These are phyloP conservation scores for Sebastes hopkinsi DNA, from an alignment of 2,797 vertebrate genomes.

Conservation along the genomic window DNA sequence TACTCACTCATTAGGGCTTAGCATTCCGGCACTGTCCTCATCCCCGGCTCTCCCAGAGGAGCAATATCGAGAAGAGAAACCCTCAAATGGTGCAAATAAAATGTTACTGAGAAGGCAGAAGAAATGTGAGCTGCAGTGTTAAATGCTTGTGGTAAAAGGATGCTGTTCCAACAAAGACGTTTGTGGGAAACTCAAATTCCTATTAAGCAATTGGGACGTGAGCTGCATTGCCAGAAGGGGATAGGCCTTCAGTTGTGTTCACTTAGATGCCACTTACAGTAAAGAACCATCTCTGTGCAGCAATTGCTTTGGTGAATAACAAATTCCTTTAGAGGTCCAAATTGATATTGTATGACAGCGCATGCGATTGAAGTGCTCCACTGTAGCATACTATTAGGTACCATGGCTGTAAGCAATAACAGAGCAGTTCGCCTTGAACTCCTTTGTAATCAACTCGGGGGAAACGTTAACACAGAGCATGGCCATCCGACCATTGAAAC, in stretches of 20 bases:
- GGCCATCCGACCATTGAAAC: slow-evolving; percentile 66
- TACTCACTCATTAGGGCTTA: slow-evolving; percentile 59
- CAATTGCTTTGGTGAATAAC: slow-evolving; percentile 56
- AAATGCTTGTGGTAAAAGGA: slow-evolving; percentile 67
- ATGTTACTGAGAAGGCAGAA: slow-evolving; percentile 58
- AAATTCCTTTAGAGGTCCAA: slow-evolving; percentile 62
- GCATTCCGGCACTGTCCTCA: slow-evolving; percentile 38
- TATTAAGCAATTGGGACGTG: slow-evolving; percentile 68
- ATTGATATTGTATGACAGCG: slow-evolving; percentile 72
- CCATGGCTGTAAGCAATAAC: slow-evolving; percentile 69
- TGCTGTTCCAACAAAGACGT: slow-evolving; percentile 61
- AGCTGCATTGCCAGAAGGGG: slow-evolving; percentile 40
- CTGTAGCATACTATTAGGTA: slow-evolving; percentile 62
- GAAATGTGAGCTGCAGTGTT: slow-evolving; percentile 68
- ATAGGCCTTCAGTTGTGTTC: slow-evolving; percentile 46
- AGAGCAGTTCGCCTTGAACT: slow-evolving; percentile 70
- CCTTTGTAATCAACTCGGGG: slow-evolving; percentile 75
- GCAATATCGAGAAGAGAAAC: slow-evolving; percentile 39
- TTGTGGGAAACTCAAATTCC: slow-evolving; percentile 70
- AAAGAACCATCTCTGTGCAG: slow-evolving; percentile 43
- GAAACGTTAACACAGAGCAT: slow-evolving; percentile 68
- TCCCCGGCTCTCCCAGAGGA: slow-evolving; percentile 38
- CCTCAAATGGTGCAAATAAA: slow-evolving; percentile 64
- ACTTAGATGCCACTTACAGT: slow-evolving; percentile 51
- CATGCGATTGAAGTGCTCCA: slow-evolving; percentile 63